Percentiles rank a stretch among this genome's conserved stretches.
phyloP scores from a whole-genome alignment of 1,140 invertebrate genomes.

The Drosophila mojavensis region DNA sequence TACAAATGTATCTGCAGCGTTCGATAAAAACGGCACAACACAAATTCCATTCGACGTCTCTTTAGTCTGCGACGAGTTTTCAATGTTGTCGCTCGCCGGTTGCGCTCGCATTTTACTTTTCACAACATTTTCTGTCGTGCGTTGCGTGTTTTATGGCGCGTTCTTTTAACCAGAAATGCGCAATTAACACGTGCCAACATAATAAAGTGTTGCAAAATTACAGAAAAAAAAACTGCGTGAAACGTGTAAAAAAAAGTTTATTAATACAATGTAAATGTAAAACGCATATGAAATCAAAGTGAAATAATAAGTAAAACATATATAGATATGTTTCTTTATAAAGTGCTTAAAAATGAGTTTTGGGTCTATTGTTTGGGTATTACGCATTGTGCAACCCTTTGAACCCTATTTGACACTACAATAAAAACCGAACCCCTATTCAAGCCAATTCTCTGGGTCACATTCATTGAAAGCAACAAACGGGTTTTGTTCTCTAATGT shows the following conservation, averaged over 20 bases:
- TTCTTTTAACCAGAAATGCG: conserved; percentile 34
- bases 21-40: conserved; percentile 61
- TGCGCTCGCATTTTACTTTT: conserved; percentile 24
- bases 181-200: conserved; percentile 29
- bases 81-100: conserved; percentile 67
- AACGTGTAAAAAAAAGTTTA: too few relatives aligned
- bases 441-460: conserved; percentile 25
- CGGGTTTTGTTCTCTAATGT: conserved; percentile 59
- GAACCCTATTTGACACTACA: not conserved
- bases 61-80: conserved; percentile 74
- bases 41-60: conserved; percentile 53
- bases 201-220: conserved; percentile 18
- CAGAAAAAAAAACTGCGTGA: not conserved
- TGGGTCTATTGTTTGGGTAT: too few relatives aligned
- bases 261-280: not conserved
- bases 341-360: too few relatives aligned
- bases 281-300: not conserved
- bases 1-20: conserved; percentile 73
- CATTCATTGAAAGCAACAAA: conserved; percentile 28
- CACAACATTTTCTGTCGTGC: not conserved
- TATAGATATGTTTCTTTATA: not conserved
- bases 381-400: not conserved
- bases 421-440: conserved; percentile 21
- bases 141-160: conserved; percentile 52
- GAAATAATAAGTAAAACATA: not conserved